Evolutionary conservation across 2,113 vertebrate genomes (phyloP).

Genomic region (Phoenicopterus ruber): DNA sequence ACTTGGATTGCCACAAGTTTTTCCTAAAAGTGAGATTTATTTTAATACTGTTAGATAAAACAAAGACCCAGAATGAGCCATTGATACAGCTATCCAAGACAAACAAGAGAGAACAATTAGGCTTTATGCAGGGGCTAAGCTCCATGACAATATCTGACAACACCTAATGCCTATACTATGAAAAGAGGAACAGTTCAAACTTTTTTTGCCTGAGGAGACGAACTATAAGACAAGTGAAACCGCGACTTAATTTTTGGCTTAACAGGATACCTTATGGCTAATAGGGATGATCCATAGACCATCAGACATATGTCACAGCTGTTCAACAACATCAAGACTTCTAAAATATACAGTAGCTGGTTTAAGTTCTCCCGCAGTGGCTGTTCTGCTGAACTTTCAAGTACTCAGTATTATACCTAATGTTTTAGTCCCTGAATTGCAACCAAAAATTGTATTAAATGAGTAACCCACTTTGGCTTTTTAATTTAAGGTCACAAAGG

Average conservation of each 20-base stretch:
- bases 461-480: not conserved
- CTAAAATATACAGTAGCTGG: not conserved
- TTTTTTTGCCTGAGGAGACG: not conserved
- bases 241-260: not conserved
- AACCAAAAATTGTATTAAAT: not conserved
- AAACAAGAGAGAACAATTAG: not conserved
- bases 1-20: not conserved
- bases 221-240: not conserved
- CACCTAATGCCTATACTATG: not conserved
- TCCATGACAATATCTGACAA: not conserved
- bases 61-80: not conserved
- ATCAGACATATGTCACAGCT: not conserved
- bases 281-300: not conserved
- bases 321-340: not conserved
- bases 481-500: not conserved
- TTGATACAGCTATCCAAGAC: not conserved
- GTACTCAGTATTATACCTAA: not conserved
- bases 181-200: not conserved
- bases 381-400: not conserved
- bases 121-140: not conserved
- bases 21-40: slow-evolving; percentile 33
- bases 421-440: not conserved
- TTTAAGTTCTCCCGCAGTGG: not conserved
- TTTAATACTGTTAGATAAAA: slow-evolving; percentile 39
- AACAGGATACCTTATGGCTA: not conserved